Evolutionary conservation across 2,888 invertebrate genomes (phyloP).

Genomic region (Polymixis lichenea): DNA sequence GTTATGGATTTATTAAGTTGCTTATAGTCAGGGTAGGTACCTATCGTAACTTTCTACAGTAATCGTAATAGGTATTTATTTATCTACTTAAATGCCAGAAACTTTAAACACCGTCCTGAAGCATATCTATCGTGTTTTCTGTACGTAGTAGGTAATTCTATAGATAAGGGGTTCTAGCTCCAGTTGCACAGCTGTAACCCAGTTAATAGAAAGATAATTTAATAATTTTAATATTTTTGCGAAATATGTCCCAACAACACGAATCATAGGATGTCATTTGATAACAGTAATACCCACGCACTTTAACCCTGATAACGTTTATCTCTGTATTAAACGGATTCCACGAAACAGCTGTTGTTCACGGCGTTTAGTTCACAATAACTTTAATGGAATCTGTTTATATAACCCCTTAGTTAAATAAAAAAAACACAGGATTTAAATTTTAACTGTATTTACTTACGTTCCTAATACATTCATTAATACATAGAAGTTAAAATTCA

Average conservation of each 20-base stretch:
- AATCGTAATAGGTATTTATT: too few species aligned
- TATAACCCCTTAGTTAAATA: background rate
- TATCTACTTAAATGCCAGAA: too few species aligned
- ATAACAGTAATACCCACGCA: constrained; percentile 62
- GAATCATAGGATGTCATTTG: constrained; percentile 41
- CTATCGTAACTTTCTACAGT: too few species aligned
- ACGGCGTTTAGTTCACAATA: background rate
- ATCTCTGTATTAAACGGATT: constrained; percentile 37
- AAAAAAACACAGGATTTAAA: background rate
- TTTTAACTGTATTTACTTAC: constrained; percentile 48
- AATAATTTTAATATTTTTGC: constrained; percentile 25
- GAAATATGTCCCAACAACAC: constrained; percentile 35
- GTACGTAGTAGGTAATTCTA: too few species aligned
- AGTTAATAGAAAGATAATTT: constrained; percentile 6
- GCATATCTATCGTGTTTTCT: too few species aligned
- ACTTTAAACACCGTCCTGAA: too few species aligned
- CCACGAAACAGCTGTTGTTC: constrained; percentile 37
- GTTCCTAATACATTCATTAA: constrained; percentile 51
- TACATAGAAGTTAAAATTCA: constrained; percentile 59
- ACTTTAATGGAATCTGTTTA: background rate
- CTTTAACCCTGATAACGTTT: constrained; percentile 63
- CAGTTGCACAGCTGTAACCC: constrained; percentile 3
- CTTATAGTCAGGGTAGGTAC: too few species aligned
- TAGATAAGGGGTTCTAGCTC: background rate
- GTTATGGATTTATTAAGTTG: too few species aligned